Evolutionary conservation across 2,113 vertebrate species (phyloP), one percentile per base, ranked within the genome.

Genomic region (Calonectris borealis): DNA sequence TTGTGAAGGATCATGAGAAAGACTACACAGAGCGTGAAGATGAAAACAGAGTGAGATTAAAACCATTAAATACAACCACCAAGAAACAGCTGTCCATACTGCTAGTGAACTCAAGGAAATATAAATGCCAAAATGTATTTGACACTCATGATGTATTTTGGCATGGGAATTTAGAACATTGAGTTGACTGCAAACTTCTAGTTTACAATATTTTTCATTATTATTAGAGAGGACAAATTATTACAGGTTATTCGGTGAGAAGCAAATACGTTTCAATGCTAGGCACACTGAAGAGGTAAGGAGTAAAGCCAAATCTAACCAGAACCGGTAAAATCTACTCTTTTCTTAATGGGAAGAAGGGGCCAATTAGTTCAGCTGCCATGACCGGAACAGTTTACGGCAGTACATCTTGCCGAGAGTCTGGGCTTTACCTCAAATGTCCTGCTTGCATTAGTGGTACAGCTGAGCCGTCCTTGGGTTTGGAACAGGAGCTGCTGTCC

Each of bases 1-100:
- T 94, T 96, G 96, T 93, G 96, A 98, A 94, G 97, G 92, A 97
- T 94, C 97, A 96, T 95, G 91, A 97, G 96, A 98, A 98, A 98
- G 88, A 97, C 96, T 95, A 92, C 92, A 90, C n/a, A 64, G 93
- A 97, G 89, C 57, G 11, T 94, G 96, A 97, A 95, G 94, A 96
- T 77, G 93, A 97, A 97, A 97, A 90, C 58, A 66, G 48, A 66
- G 32, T 46, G 94, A 80, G 20, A 88, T 72, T 84, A 66, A 94
- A 86, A 88, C 27, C 46, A 86, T 88, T 94, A 88, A 95, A 76
- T 54, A 72, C 21, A 95, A 68, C 10, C 25, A 76, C 58, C 81
- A 88, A 77, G 69, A 80, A 70, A 76, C 86, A 94, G 71, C 73
- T 90, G 89, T 72, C 70, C 51, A 42, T 32, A 64, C 13, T 86